Base-by-base conservation (phyloP, 2,888 invertebrate genomes). In the Lathronympha strigana region DNA sequence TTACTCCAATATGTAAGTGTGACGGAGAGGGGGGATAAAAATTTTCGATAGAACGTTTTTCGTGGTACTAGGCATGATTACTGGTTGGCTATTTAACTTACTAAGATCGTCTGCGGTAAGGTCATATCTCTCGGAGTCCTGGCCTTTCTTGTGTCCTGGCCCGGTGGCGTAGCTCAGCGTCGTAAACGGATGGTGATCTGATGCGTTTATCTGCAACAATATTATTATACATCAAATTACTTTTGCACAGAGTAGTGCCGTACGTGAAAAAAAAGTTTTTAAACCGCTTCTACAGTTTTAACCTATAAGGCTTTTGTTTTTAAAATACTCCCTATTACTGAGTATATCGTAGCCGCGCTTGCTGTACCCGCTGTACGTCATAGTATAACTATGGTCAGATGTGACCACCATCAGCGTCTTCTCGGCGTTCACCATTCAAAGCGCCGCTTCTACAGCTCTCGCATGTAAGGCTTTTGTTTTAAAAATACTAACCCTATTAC, bases 371-470 rank as follows among this genome's bases (percentile, higher is more conserved):
- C 93, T 93, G 63, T 95, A 93, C 11, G 93, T 93, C 93, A 97
- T 94, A 0, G 95, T 94, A 78, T 97, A 97, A 1, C 96, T 94
- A 77, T 97, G 97, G 84, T 97, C 97, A 0, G 96, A 93, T 0
- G 96, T 96, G 13, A 96, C 97, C 1, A 98, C 93, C 9, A 97
- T 92, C 23, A 98, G 87, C 0, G 98, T 98, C 17, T 98, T 96
- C 0, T 94, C 88, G 0, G 84, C 82, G 69, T 92, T 87, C 0
- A 95, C 94, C 81, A 95, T 80, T 47, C 92, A 83, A 31, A 93
- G 70, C 0, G 97, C 95, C 9, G 89, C 88, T 72, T 93, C 83
- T 8, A 96, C 93, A 1, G 98, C 95, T 68, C 94, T 94, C 45
- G 95, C 94, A 66, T 95, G 95, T 0, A 98, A 84, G 0, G 97